A percentile compares a stretch with the other conserved stretches of the same genome.
These are phyloP conservation scores for Deladenus siricidicola DNA, from an alignment of 2,888 invertebrate species.

Conservation along the genomic window DNA sequence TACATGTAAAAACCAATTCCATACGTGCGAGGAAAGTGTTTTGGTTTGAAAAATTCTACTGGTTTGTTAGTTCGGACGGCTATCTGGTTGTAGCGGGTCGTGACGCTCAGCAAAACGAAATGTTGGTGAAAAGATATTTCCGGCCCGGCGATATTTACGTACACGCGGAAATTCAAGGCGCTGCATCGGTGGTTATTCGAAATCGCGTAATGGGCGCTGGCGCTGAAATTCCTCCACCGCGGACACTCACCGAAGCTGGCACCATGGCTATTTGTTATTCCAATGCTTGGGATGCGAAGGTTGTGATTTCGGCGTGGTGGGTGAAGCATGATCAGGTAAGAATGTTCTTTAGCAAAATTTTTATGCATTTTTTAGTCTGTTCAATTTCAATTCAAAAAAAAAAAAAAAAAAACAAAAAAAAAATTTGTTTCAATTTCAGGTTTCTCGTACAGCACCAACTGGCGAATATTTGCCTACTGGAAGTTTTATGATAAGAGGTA, in stretches of 20 bases:
- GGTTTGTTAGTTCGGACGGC: constrained; percentile 88
- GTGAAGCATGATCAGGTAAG: constrained; percentile 74
- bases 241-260: constrained; percentile 88
- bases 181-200: constrained; percentile 63
- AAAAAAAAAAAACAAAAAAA: neutral
- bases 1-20: constrained; percentile 61
- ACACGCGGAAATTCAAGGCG: constrained; percentile 87
- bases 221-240: constrained; percentile 65
- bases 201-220: constrained; percentile 1
- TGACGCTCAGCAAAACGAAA: constrained; percentile 94
- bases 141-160: constrained; percentile 72
- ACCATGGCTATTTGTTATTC: constrained; percentile 92
- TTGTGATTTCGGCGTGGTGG: constrained; percentile 93
- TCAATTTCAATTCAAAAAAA: neutral
- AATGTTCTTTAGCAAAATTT: too few species aligned
- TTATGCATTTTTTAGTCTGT: neutral
- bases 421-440: constrained; percentile 53
- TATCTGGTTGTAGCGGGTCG: constrained; percentile 72
- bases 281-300: constrained; percentile 96
- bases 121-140: constrained; percentile 73
- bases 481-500: constrained; percentile 78
- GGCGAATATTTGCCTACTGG: constrained; percentile 94
- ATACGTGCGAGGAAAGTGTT: constrained; percentile 85
- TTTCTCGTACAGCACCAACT: constrained; percentile 91
- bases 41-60: constrained; percentile 83